Conservation (phyloP, 2,797 vertebrate species). For the Sebastes iracundus region DNA sequence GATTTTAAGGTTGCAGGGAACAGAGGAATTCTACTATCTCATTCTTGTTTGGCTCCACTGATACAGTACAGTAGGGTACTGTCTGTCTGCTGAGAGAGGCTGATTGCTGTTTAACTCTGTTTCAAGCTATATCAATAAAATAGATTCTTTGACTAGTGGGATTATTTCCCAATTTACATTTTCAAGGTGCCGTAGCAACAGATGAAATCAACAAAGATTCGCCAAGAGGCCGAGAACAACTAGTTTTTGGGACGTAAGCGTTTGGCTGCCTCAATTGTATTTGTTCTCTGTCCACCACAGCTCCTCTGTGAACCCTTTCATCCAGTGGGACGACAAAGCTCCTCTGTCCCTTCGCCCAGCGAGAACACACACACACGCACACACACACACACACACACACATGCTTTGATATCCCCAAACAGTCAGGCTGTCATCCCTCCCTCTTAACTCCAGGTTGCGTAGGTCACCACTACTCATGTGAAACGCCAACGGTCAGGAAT, state of each 20-base stretch:
- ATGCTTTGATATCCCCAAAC: constrained; percentile 39
- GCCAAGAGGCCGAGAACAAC: constrained; percentile 12
- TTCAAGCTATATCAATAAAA: constrained; percentile 7
- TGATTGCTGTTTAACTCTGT: background rate
- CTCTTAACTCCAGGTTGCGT: constrained; percentile 31
- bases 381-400: constrained; percentile 29
- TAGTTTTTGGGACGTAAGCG: constrained; percentile 11
- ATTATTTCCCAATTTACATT: background rate
- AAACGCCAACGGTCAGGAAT: constrained; percentile 47
- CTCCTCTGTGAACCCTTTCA: constrained; percentile 45
- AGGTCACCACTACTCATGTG: constrained; percentile 43
- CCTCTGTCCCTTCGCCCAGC: constrained; percentile 51
- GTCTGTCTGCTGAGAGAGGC: background rate
- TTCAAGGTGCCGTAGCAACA: background rate
- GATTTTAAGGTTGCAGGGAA: constrained; percentile 35
- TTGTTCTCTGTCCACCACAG: constrained; percentile 48
- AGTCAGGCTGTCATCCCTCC: constrained; percentile 54
- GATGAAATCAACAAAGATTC: constrained; percentile 34
- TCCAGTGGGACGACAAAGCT: constrained; percentile 57
- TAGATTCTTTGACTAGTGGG: background rate
- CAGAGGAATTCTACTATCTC: constrained; percentile 51
- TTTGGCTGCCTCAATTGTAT: constrained; percentile 20
- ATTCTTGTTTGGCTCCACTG: constrained; percentile 19
- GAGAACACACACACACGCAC: constrained; percentile 23
- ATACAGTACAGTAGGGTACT: background rate